Evolutionary conservation across 1,140 invertebrate species (phyloP), one percentile per base, ranked within the genome.

Genomic region (Saxidomus purpurata): DNA sequence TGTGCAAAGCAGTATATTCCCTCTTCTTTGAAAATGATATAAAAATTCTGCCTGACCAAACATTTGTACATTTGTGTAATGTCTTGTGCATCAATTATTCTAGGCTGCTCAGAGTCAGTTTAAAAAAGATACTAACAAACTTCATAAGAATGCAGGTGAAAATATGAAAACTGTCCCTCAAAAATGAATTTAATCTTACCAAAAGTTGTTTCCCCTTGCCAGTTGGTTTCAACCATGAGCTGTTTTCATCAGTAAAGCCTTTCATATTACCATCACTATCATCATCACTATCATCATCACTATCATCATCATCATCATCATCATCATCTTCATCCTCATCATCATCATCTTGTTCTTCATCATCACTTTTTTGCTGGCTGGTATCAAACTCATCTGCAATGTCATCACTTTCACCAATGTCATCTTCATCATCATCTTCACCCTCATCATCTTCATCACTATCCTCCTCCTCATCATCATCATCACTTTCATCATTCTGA

Each of bases 241-340:
- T 96, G 93, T 98, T 97, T 47, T 97, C 97, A 96, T 98, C 97
- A 79, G 97, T 96, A 90, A 96, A 97, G 31, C 97, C 97, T 96
- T 91, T 94, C 38, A 83, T 40, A 71, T 76, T 36, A 38, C 55
- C 71, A 25, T 74, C 76, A 38, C 83, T 43, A 52, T 89, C 77
- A 40, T 40, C 40, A 40, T 63, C 59, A 59, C 76, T 71, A 38
- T 89, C 85, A 89, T 87, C 71, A 61, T 77, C 38, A 74, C 61
- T 40, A 47, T 67, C 71, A 28, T 83, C 79, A 28, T 88, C 63
- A 88, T 87, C 55, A 38, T 84, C 79, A 69, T 17, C 49, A 3
- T 61, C 79, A 11, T 4, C 43, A 81, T 25, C 47, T 4, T 49
- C 79, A 61, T 31, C 25, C 9, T 36, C 79, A 36, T 81, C 79